phyloP scores from a whole-genome alignment of 2,888 invertebrate species.

The Melieria picta region DNA sequence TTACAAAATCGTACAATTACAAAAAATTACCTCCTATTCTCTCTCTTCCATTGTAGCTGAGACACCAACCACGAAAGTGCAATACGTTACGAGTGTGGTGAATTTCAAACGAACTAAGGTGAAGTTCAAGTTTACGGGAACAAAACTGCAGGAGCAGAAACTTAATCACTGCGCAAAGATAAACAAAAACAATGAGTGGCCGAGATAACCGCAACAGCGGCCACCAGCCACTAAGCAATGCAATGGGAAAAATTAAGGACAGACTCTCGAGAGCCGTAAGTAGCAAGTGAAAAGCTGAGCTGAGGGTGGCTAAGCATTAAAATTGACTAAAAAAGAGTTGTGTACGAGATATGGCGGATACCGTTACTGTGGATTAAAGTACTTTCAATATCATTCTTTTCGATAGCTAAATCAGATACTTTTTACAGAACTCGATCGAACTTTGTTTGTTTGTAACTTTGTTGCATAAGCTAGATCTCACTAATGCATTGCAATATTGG shows the following conservation, averaged over 20 bases:
- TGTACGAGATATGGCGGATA: neutral
- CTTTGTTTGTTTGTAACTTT: too few species aligned
- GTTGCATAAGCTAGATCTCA: too few species aligned
- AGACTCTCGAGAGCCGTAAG: constrained; percentile 54
- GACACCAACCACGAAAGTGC: neutral
- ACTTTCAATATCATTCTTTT: neutral
- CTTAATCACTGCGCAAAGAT: constrained; percentile 2
- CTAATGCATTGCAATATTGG: too few species aligned
- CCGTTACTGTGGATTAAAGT: neutral
- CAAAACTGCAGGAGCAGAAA: constrained; percentile 10
- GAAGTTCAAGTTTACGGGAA: constrained; percentile 18
- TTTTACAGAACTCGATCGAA: too few species aligned
- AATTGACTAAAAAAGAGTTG: neutral
- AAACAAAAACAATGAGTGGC: constrained; percentile 61
- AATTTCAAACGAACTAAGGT: constrained; percentile 21
- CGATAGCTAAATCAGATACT: too few species aligned
- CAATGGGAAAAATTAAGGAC: constrained; percentile 65
- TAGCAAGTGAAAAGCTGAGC: too few species aligned
- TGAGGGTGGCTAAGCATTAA: neutral
- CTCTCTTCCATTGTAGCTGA: constrained; percentile 6
- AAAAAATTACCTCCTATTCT: neutral
- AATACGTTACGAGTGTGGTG: constrained; percentile 24
- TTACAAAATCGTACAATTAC: neutral
- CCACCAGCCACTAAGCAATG: constrained; percentile 59
- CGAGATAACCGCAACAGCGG: constrained; percentile 62